A percentile compares a stretch with the other conserved stretches of the same genome.
Conservation (phyloP, 2,113 vertebrate species). For the Trichechus manatus region DNA sequence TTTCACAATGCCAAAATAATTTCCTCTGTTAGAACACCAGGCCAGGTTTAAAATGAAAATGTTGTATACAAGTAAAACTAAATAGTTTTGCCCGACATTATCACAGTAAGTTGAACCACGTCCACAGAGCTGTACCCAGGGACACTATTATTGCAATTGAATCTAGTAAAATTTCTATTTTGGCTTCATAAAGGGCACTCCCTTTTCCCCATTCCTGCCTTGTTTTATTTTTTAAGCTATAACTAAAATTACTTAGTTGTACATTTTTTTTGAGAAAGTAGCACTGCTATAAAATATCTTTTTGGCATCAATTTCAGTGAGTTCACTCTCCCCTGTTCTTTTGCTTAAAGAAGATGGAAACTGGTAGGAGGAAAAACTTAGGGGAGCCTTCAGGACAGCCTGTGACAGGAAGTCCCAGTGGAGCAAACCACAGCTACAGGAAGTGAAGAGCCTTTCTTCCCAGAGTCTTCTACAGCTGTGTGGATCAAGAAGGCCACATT, state of each 20-base stretch:
- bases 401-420: constrained; percentile 65
- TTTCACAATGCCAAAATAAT: constrained; percentile 49
- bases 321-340: not conserved
- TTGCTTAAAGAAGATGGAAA: constrained; percentile 65
- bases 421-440: constrained; percentile 70
- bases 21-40: not conserved
- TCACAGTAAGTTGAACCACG: not conserved
- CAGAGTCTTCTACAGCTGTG: constrained; percentile 73
- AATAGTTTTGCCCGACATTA: not conserved
- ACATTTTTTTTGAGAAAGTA: constrained; percentile 62
- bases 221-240: constrained; percentile 61
- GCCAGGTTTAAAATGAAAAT: constrained; percentile 32
- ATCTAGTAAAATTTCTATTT: constrained; percentile 66
- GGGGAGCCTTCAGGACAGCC: constrained; percentile 12
- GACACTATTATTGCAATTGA: constrained; percentile 38
- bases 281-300: constrained; percentile 39
- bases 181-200: constrained; percentile 38
- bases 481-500: constrained; percentile 59
- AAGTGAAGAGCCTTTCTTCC: constrained; percentile 72
- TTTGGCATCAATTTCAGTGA: constrained; percentile 58
- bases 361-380: constrained; percentile 39
- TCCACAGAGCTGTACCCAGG: not conserved
- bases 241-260: constrained; percentile 60
- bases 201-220: not conserved
- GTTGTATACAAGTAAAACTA: not conserved